Evolutionary conservation across 2,888 invertebrate species (phyloP).

Genomic region (Gymnoscelis rufifasciata): DNA sequence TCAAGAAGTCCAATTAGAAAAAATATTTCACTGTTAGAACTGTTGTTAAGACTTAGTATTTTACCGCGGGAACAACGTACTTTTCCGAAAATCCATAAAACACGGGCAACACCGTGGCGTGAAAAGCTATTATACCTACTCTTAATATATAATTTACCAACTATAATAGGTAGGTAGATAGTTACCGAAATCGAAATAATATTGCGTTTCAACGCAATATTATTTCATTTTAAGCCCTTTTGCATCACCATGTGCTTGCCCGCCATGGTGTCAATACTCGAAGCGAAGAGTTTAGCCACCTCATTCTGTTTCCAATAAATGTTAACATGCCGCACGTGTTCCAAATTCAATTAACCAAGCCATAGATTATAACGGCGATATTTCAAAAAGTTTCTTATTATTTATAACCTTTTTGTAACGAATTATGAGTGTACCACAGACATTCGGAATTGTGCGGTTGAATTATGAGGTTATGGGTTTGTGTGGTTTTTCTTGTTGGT

Average conservation of each 20-base stretch:
- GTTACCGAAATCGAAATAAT: no score
- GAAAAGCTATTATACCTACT: no score
- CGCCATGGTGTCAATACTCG: conserved; percentile 7
- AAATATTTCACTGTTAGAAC: no score
- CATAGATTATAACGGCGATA: conserved; percentile 41
- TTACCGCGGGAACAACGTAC: no score
- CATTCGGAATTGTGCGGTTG: conserved; percentile 38
- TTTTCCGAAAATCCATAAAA: no score
- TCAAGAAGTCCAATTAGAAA: no score
- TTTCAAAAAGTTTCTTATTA: conserved; percentile 28
- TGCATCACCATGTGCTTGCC: conserved; percentile 12
- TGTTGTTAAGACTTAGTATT: no score
- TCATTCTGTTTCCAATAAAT: conserved; percentile 43
- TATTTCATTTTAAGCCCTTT: no score
- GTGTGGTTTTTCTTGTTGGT: conserved; percentile 35
- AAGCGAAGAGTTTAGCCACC: conserved; percentile 20
- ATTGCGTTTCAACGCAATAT: no score
- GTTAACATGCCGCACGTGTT: conserved; percentile 55
- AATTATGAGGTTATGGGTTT: conserved; percentile 33
- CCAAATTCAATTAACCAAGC: conserved; percentile 39
- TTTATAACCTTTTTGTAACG: conserved; percentile 30
- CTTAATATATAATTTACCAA: no score
- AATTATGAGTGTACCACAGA: conserved; percentile 57
- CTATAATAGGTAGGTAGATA: no score
- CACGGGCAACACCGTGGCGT: no score